A percentile compares a stretch with the other conserved stretches of the same genome.
These are phyloP conservation scores for Folsomia manolachei DNA, from an alignment of 2,888 invertebrate species.

Conservation along the genomic window DNA sequence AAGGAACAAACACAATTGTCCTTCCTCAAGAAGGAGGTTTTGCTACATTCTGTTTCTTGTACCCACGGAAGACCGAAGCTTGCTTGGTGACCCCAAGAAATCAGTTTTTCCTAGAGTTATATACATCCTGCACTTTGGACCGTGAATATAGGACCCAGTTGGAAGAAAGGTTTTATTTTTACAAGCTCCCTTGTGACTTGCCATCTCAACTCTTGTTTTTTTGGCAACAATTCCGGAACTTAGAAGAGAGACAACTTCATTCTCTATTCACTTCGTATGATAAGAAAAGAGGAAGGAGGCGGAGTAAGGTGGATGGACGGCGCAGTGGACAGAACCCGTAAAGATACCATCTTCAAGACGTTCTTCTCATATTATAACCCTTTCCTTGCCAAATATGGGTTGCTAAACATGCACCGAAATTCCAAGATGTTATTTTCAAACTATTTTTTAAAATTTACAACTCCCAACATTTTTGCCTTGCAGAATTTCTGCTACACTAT, in stretches of 20 bases:
- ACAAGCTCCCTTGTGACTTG: conserved; percentile 20
- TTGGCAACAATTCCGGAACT: conserved; percentile 7
- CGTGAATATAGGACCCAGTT: conserved; percentile 2
- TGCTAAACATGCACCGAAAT: no score
- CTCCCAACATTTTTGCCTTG: no score
- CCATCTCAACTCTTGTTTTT: not conserved
- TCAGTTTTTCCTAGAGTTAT: not conserved
- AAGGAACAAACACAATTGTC: not conserved
- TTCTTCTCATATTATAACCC: no score
- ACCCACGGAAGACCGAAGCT: not conserved
- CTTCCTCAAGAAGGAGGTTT: no score
- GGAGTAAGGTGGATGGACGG: not conserved
- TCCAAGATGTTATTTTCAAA: no score
- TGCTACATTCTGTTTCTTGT: no score
- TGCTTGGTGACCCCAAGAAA: not conserved
- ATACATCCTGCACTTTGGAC: not conserved
- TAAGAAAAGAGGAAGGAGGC: not conserved
- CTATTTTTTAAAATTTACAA: no score
- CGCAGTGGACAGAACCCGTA: no score
- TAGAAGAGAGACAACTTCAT: not conserved
- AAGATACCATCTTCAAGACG: no score
- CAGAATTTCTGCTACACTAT: no score
- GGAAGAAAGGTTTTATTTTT: conserved; percentile 14
- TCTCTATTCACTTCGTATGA: not conserved
- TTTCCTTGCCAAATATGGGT: no score